Evolutionary conservation across 2,888 invertebrate species (phyloP), one percentile per base, ranked within the genome.

Genomic region (Cactoblastis cactorum): DNA sequence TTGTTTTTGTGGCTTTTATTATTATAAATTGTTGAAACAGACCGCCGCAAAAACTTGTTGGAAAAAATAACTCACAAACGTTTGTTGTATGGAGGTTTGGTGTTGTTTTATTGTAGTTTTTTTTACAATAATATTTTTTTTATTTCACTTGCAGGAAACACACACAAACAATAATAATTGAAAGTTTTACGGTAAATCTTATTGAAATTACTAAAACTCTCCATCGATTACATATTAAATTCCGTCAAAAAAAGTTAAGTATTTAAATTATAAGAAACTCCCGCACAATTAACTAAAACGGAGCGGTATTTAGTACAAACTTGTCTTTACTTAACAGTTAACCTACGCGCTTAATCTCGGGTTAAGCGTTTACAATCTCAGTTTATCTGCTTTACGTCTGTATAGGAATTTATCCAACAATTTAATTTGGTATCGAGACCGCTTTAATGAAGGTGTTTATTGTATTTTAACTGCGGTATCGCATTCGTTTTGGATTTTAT

Each of bases 341-440:
- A 46, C 19, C 35, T 46, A 24, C 19, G 35, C 12, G 34, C 14
- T 14, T 46, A 69, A 70, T 69, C 61, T 67, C 59, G 63, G 67
- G 59, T 64, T 74, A 71, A 76, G 74, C 67, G 66, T 64, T 69
- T 67, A 71, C 69, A 68, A 71, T 63, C 63, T 59, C 56, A 57
- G 66, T 67, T 78, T 79, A 81, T 81, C 79, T 77, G 62, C 58
- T 78, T 77, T 74, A 80, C 71, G 71, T 70, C 67, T 67, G 58
- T 66, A 63, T 71, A 59, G 61, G 66, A 75, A 71, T 74, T 76
- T 67, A 72, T 73, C 59, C 53, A 53, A 34, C 52, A 66, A 69
- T 70, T 69, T 67, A 53, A 57, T 63, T 65, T 65, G 55, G 58
- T 65, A 59, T 52, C 53, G 62, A 50, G 64, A 55, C 51, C 48